Evolutionary conservation across 2,113 vertebrate species (phyloP).

Genomic region (Stomatorhinus ivindoensis): DNA sequence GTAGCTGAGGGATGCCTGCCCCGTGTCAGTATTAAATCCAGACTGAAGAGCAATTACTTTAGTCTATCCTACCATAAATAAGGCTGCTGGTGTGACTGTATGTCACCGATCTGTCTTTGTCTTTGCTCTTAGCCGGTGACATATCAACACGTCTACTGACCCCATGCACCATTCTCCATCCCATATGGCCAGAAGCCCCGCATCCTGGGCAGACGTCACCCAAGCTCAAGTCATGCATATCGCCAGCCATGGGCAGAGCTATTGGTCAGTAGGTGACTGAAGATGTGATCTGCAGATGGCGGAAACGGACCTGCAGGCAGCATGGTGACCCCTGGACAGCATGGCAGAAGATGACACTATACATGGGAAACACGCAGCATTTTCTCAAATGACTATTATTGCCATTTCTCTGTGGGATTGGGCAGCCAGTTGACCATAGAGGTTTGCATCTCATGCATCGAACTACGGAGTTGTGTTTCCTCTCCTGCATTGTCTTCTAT

Average conservation of each 20-base stretch:
- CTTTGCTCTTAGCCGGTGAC: background rate
- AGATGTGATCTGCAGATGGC: background rate
- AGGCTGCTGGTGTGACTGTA: background rate
- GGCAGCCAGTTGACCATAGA: background rate
- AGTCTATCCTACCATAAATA: background rate
- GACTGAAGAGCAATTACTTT: background rate
- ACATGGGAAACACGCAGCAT: background rate
- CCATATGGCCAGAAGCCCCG: background rate
- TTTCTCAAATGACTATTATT: background rate
- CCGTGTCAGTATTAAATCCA: background rate
- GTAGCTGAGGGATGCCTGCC: background rate
- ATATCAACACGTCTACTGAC: background rate
- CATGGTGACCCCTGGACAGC: background rate
- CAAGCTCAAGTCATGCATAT: background rate
- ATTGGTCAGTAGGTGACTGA: background rate
- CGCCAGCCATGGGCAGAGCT: background rate
- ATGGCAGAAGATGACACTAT: background rate
- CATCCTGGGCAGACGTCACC: background rate
- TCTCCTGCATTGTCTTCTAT: background rate
- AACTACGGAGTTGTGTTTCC: background rate
- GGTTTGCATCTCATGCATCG: background rate
- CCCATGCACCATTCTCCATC: background rate
- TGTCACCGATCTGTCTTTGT: background rate
- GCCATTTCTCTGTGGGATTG: background rate
- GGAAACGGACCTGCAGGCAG: background rate